Evolutionary conservation across 2,113 vertebrate genomes (phyloP), one percentile per base, ranked within the genome.

Genomic region (Picathartes gymnocephalus): DNA sequence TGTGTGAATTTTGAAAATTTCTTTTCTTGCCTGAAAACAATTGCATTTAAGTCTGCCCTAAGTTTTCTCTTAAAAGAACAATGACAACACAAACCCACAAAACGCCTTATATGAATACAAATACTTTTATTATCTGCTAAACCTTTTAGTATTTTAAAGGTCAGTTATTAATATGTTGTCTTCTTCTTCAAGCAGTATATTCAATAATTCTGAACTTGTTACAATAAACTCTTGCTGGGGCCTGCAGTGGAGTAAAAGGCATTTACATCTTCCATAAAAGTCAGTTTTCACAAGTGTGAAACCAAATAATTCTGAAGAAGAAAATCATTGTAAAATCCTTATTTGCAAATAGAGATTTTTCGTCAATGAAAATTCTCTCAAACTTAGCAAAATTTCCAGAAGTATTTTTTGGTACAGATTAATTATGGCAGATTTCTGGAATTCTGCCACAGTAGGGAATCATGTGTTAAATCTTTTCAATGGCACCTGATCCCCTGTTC

Each of bases 1-100:
- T 35, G 99, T 99, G 81, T 99, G 98, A 95, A 99, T 99, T 97
- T 98, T 99, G 71, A 99, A 96, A 94, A 99, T 99, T 60, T 99
- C 99, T 96, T 98, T 99, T 82, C 99, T 98, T 50, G 99, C 98
- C 99, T 99, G 90, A 28, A 69, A 76, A 53, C 47, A 24, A 61
- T 25, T 69, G 53, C 22, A 57, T 73, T 79, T 86, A 54, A 61
- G 15, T 39, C 50, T 70, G 33, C 27, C 12, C 3, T 30, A 35
- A 27, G 28, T 76, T n/a, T 81, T 76, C 31, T 57, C n/a, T 57
- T 64, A 19, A 45, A 62, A 66, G 42, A 82, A 27, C 7, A 66
- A 42, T 13, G 10, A 27, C 45, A 92, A 8, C 12, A 60, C 33
- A 58, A 30, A 61, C 13, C 4, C 27, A 74, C 4, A 15, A 77